These are phyloP conservation scores for Thecophora atra DNA, from an alignment of 2,888 invertebrate species.

Conservation along the genomic window DNA sequence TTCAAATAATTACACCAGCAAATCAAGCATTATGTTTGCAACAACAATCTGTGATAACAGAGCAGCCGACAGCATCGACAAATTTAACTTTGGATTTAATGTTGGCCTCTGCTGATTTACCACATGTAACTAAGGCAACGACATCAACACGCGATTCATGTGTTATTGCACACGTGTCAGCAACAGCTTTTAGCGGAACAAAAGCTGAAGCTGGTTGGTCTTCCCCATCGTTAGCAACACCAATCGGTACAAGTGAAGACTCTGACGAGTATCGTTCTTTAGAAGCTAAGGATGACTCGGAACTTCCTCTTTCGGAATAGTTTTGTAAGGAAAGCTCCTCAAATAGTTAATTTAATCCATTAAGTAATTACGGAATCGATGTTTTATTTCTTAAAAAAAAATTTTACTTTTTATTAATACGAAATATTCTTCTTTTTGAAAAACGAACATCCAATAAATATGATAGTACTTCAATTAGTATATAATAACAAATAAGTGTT, in stretches of 20 bases:
- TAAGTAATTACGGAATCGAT: too few relatives aligned
- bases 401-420: too few relatives aligned
- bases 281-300: slow-evolving; percentile 63
- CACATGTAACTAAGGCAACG: slow-evolving; percentile 45
- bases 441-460: too few relatives aligned
- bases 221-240: slow-evolving; percentile 49
- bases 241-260: slow-evolving; percentile 56
- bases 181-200: slow-evolving; percentile 25
- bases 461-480: too few relatives aligned
- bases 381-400: too few relatives aligned
- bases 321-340: slow-evolving; percentile 36
- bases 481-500: too few relatives aligned
- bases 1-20: slow-evolving; percentile 36
- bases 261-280: slow-evolving; percentile 66
- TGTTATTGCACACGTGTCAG: slow-evolving; percentile 40
- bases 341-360: slow-evolving; percentile 2
- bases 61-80: slow-evolving; percentile 63
- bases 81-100: slow-evolving; percentile 58
- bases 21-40: slow-evolving; percentile 47
- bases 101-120: slow-evolving; percentile 59
- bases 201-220: slow-evolving; percentile 36
- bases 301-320: slow-evolving; percentile 60
- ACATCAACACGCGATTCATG: slow-evolving; percentile 38
- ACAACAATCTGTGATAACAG: slow-evolving; percentile 65
- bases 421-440: too few relatives aligned